Conservation (phyloP, 1,140 invertebrate genomes). For the Polypedilum vanderplanki region DNA sequence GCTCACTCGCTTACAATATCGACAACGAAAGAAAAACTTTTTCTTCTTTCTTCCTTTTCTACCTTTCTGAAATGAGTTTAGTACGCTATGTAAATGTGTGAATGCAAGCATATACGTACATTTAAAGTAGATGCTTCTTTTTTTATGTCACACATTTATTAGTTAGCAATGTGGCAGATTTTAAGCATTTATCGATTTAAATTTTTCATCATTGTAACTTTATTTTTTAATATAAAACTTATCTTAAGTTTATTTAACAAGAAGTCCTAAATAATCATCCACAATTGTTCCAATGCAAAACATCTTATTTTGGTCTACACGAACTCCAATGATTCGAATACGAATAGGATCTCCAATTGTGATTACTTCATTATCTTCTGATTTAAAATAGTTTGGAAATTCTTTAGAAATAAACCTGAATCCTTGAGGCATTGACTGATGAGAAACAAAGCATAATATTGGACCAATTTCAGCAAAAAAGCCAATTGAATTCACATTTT, state of each 20-base stretch:
- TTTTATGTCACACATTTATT: too few relatives aligned
- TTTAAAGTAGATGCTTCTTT: too few relatives aligned
- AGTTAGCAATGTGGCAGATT: too few relatives aligned
- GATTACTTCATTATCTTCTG: not conserved
- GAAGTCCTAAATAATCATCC: not conserved
- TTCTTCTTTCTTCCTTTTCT: not conserved
- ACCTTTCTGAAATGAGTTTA: not conserved
- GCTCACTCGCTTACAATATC: too few relatives aligned
- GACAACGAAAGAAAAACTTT: not conserved
- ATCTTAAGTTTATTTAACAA: too few relatives aligned
- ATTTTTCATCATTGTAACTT: too few relatives aligned
- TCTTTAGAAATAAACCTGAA: not conserved
- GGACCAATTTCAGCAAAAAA: not conserved
- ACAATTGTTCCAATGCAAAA: not conserved
- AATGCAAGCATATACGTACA: too few relatives aligned
- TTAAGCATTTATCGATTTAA: too few relatives aligned
- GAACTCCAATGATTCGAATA: not conserved
- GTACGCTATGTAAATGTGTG: too few relatives aligned
- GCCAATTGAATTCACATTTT: not conserved
- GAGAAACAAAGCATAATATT: not conserved
- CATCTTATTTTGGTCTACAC: constrained; percentile 40
- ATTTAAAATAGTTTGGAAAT: not conserved
- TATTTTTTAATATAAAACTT: too few relatives aligned
- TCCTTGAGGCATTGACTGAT: not conserved
- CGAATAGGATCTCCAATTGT: not conserved